Conservation (phyloP, 2,113 vertebrate species). For the Colius striatus region DNA sequence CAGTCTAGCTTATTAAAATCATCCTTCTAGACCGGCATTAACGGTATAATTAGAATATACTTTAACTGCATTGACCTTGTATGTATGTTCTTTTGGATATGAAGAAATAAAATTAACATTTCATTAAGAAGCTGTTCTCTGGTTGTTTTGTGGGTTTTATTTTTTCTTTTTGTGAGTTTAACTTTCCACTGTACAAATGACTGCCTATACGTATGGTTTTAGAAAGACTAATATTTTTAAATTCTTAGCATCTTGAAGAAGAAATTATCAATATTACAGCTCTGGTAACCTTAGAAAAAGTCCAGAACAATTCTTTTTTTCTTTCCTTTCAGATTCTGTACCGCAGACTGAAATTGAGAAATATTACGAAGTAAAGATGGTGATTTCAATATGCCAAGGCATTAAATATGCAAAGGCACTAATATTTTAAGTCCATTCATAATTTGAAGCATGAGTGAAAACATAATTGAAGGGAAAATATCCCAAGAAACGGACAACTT, state of each 20-base stretch:
- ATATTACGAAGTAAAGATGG: background rate
- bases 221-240: background rate
- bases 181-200: background rate
- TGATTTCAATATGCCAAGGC: background rate
- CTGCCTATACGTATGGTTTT: background rate
- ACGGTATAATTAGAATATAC: slow-evolving; percentile 60
- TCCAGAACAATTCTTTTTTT: background rate
- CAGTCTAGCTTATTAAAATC: slow-evolving; percentile 44
- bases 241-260: background rate
- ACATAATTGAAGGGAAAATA: background rate
- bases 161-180: background rate
- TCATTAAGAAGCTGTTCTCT: slow-evolving; percentile 35
- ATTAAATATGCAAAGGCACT: background rate
- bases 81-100: slow-evolving; percentile 29
- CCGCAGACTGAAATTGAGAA: background rate
- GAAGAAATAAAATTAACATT: slow-evolving; percentile 63
- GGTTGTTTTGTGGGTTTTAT: background rate
- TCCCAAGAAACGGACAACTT: background rate
- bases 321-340: background rate
- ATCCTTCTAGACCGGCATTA: slow-evolving; percentile 51
- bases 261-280: background rate
- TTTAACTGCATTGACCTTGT: slow-evolving; percentile 49
- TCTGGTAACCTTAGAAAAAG: background rate
- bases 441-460: background rate
- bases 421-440: background rate